Conservation (phyloP, 1,140 invertebrate species). For the Rhynchophorus ferrugineus region DNA sequence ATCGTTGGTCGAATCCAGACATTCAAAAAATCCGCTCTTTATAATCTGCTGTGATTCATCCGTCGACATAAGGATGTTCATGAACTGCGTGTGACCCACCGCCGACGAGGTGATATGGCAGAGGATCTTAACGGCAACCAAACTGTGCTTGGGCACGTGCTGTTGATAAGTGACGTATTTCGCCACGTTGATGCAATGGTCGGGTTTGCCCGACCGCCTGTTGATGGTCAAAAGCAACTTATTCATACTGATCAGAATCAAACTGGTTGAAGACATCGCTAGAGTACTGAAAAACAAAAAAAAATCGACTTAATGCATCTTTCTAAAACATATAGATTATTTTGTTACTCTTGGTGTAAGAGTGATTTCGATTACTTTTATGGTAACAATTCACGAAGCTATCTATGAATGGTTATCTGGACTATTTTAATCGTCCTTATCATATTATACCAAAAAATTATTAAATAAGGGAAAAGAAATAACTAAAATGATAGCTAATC, state of each 20-base stretch:
- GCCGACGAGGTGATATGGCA: conserved; percentile 56
- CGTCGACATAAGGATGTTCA: conserved; percentile 53
- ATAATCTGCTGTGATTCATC: conserved; percentile 29
- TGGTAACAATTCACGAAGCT: no score
- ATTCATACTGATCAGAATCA: conserved; percentile 66
- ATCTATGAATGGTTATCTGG: no score
- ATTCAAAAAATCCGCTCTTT: conserved; percentile 82
- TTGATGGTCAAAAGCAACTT: conserved; percentile 79
- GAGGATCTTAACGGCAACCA: conserved; percentile 64
- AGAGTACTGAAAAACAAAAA: conserved; percentile 8
- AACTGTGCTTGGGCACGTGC: conserved; percentile 60
- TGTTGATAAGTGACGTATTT: conserved; percentile 69
- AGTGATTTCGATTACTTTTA: no score
- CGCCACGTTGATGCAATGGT: conserved; percentile 71
- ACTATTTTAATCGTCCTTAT: no score
- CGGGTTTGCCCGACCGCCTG: conserved; percentile 62
- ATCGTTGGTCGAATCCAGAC: conserved; percentile 61
- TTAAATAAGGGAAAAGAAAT: no score
- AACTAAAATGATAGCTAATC: no score
- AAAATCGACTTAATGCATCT: no score
- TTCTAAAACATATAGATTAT: no score
- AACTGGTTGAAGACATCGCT: conserved; percentile 42
- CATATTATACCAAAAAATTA: no score
- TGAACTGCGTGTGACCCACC: conserved; percentile 54
- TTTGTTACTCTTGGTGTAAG: no score